Percentiles rank a stretch among this genome's conserved stretches.
Evolutionary conservation across 2,797 vertebrate species (phyloP).

Genomic region (Agapornis canus): DNA sequence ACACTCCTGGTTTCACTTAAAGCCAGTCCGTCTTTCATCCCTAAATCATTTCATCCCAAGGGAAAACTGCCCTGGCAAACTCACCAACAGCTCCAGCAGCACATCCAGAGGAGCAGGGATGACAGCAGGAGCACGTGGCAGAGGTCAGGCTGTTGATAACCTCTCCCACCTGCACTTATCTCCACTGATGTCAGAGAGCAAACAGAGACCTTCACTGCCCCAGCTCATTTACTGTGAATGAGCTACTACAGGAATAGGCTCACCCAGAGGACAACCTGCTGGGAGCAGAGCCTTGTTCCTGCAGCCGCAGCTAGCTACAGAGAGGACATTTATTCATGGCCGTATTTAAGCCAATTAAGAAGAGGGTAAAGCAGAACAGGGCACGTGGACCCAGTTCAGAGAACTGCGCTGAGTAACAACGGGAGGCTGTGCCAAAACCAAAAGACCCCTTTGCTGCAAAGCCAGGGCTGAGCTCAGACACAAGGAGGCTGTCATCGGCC

Average conservation of each 20-base stretch:
- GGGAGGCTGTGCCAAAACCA: background rate
- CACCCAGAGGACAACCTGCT: background rate
- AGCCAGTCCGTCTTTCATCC: background rate
- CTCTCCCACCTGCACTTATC: background rate
- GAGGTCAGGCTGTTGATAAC: background rate
- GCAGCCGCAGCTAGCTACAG: background rate
- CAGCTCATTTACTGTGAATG: background rate
- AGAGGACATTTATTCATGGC: background rate
- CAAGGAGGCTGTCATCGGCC: background rate
- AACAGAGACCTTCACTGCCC: background rate
- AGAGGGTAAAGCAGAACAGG: background rate
- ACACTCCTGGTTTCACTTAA: background rate
- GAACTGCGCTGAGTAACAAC: background rate
- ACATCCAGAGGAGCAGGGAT: fast-evolving
- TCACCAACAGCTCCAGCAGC: background rate
- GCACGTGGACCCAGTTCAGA: background rate
- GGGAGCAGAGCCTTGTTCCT: background rate
- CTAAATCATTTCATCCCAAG: background rate
- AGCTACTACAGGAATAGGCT: background rate
- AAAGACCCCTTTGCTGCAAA: background rate
- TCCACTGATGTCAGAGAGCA: background rate
- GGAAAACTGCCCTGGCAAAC: background rate
- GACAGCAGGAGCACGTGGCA: fast-evolving
- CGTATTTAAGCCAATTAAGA: background rate
- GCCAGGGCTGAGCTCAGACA: background rate